phyloP scores from a whole-genome alignment of 2,113 vertebrate genomes.

The Eolophus roseicapilla region DNA sequence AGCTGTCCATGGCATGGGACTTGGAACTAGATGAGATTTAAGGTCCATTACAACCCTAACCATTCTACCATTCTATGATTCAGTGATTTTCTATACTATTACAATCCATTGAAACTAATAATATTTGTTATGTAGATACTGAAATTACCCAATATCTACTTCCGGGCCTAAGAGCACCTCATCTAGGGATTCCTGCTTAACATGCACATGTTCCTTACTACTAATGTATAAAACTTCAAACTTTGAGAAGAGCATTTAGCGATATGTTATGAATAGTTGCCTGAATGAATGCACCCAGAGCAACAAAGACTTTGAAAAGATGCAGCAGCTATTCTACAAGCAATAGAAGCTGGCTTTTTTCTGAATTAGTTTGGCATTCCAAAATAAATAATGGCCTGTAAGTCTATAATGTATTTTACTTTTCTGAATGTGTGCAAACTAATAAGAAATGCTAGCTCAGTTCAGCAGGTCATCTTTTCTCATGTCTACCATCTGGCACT shows the following conservation, averaged over 20 bases:
- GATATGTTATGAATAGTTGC: accelerated
- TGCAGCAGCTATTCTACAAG: background rate
- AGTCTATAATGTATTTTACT: background rate
- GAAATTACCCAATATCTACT: background rate
- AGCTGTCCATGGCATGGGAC: background rate
- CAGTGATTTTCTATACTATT: background rate
- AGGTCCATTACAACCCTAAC: background rate
- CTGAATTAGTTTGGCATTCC: background rate
- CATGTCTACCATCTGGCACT: background rate
- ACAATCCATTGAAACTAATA: background rate
- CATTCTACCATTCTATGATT: background rate
- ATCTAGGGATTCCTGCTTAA: background rate
- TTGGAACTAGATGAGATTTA: background rate
- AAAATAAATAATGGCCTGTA: background rate
- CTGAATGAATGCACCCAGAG: background rate
- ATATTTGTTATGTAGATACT: background rate
- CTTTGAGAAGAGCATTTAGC: background rate
- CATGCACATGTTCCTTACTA: background rate
- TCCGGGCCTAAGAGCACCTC: background rate
- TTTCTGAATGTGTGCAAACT: background rate
- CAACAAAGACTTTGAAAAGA: background rate
- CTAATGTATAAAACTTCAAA: background rate
- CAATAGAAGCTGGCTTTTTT: background rate
- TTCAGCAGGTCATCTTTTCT: background rate
- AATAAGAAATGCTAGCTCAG: background rate